Base-by-base conservation (phyloP, 2,797 vertebrate species). In the Poecilia picta region DNA sequence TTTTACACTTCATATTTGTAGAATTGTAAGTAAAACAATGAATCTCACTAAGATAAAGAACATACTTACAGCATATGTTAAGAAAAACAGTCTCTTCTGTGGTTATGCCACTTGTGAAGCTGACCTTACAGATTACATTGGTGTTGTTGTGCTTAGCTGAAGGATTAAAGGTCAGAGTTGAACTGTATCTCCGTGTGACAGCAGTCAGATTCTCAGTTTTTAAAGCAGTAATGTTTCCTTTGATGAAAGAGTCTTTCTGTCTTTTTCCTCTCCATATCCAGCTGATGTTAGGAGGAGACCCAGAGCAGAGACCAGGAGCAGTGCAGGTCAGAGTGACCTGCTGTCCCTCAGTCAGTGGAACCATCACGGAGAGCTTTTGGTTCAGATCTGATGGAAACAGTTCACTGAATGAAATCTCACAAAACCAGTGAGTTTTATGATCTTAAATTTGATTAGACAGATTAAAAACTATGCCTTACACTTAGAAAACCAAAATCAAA, bases 301-400 rank as follows among this genome's bases (percentile, higher is more conserved):
- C 87, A 72, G 87, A 90, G 76, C 90, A 93, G 79, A 89, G 74
- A 74, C 81, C 88, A 39, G 91, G 91, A 80, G 89, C 89, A 3
- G 82, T 87, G 89, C 93, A 94, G 81, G 62, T 92, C 83, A 94
- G 66, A 15, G 79, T 85, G 84, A 79, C 23, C 81, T 36, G 45
- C 20, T 85, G 74, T 76, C 87, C 85, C 28, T 72, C 91, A 1
- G 18, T 82, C 86, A 93, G 66, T 2, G 87, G 87, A 84, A 79
- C 1, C n/a, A 0, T 41, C 80, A 91, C 0, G 2, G 31, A 55
- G 75, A 89, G 89, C 36, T 72, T 91, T 79, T 86, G 86, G 20
- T 1, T 78, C 72, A 88, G 81, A 80, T 0, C 92, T 92, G 18
- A 75, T 23, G n/a, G 7, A 23, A 79, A 33, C 33, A 33, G 33